These are phyloP conservation scores for Syngnathoides biaculeatus DNA, from an alignment of 2,113 vertebrate genomes.

Conservation along the genomic window DNA sequence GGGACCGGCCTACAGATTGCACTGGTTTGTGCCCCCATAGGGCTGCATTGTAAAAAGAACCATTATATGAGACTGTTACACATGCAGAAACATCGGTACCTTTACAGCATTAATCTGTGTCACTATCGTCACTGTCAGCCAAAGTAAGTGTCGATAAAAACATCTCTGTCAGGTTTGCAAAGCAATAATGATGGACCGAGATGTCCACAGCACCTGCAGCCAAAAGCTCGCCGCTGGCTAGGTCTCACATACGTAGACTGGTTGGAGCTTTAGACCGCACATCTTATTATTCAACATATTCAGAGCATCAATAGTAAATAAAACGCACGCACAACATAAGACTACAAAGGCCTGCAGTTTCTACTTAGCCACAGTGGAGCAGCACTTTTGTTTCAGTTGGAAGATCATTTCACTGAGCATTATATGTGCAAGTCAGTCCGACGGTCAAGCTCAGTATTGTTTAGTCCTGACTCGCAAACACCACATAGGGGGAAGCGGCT, in stretches of 20 bases:
- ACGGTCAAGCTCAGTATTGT: neutral
- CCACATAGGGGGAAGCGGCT: neutral
- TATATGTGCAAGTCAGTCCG: neutral
- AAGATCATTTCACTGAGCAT: neutral
- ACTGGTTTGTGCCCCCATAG: too few species aligned
- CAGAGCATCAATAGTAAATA: neutral
- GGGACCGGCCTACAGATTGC: too few species aligned
- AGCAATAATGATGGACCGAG: neutral
- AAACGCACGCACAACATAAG: neutral
- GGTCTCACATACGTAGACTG: neutral
- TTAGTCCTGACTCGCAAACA: neutral
- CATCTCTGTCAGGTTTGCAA: neutral
- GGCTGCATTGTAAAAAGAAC: neutral
- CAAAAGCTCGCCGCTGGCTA: neutral
- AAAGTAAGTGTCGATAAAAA: neutral
- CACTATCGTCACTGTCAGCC: neutral
- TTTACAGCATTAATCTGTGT: slow-evolving; percentile 1
- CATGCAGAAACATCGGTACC: neutral
- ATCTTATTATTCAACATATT: neutral
- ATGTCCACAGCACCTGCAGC: neutral
- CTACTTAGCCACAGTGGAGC: neutral
- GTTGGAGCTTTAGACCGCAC: neutral
- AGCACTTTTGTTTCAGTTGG: neutral
- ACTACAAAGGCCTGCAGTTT: neutral
- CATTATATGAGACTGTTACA: neutral